These are phyloP conservation scores for Phyllotis vaccarum DNA, from an alignment of 2,797 vertebrate genomes.

Conservation along the genomic window DNA sequence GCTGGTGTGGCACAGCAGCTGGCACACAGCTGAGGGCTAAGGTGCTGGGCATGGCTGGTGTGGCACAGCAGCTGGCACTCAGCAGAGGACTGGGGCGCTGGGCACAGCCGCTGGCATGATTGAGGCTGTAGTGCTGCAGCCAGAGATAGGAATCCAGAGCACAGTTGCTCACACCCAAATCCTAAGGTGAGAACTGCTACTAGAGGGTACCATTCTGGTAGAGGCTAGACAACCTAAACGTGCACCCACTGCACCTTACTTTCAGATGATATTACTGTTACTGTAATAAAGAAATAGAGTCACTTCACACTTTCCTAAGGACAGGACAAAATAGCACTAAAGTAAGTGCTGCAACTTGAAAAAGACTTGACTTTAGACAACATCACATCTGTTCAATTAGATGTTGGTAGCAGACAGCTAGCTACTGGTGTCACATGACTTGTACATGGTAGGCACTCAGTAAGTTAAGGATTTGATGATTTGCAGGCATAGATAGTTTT, in stretches of 20 bases:
- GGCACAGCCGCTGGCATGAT: not conserved
- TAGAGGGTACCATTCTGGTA: not conserved
- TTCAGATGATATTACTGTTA: not conserved
- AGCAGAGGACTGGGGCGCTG: not conserved
- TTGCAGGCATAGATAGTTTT: not conserved
- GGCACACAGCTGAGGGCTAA: no score
- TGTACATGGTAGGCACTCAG: conserved; percentile 69
- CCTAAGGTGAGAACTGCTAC: not conserved
- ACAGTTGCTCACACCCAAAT: not conserved
- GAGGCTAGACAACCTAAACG: not conserved
- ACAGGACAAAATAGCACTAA: not conserved
- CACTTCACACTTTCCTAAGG: not conserved
- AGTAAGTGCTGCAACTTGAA: not conserved
- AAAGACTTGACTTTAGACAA: not conserved
- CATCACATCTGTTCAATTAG: not conserved
- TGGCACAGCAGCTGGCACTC: no score
- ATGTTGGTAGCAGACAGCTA: not conserved
- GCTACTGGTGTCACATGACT: not conserved
- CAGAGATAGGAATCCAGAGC: not conserved
- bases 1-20: no score
- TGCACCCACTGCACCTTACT: not conserved
- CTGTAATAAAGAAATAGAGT: conserved; percentile 2
- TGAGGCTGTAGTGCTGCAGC: not conserved
- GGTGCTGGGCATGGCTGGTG: no score
- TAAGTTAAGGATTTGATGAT: conserved; percentile 59